Evolutionary conservation across 64 coral and sea anemone genomes (phyloP), one percentile per base, ranked within the genome.

Genomic region (Montipora capricornis): DNA sequence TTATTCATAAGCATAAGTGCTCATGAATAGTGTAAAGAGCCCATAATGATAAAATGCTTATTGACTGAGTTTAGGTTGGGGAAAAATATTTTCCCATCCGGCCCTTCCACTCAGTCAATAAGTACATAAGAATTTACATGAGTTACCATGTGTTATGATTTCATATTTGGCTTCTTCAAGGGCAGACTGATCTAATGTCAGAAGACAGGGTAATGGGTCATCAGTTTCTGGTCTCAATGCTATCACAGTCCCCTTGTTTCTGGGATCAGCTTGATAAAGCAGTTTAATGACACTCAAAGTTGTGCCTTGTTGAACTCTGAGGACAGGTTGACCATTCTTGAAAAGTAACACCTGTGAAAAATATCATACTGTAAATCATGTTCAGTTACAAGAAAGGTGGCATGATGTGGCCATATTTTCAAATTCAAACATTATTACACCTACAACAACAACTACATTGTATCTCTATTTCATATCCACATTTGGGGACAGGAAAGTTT

Each of bases 81-180:
- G 37, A 37, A 0, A 37, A 37, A 37, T 37, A 37, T 55, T 55
- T 55, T 55, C 52, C 52, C 52, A 5, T 55, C 10, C 52, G 6
- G 5, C 10, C 52, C 5, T 7, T 55, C 4, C 52, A 55, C 37
- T 37, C 37, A 37, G 1, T 37, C 53, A 57, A 57, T 8, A 11
- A 1, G 53, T 57, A 11, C 53, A 57, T 57, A 57, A 57, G 11
- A 57, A 8, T 57, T 11, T 64, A 64, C 8, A 8, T 8, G 5
- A 26, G 49, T 93, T 55, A 87, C 83, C 91, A 67, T 87, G 84
- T 26, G 91, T 77, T 20, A 93, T 84, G 45, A 93, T 87, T 64
- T 93, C 83, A 93, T 93, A 93, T 93, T 93, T 93, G 61, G 85
- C 92, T 55, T 93, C 83, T 58, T 85, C 77, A 37, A 93, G 81